These are phyloP conservation scores for Neoitamus cyanurus DNA, from an alignment of 2,888 invertebrate species.

Conservation along the genomic window DNA sequence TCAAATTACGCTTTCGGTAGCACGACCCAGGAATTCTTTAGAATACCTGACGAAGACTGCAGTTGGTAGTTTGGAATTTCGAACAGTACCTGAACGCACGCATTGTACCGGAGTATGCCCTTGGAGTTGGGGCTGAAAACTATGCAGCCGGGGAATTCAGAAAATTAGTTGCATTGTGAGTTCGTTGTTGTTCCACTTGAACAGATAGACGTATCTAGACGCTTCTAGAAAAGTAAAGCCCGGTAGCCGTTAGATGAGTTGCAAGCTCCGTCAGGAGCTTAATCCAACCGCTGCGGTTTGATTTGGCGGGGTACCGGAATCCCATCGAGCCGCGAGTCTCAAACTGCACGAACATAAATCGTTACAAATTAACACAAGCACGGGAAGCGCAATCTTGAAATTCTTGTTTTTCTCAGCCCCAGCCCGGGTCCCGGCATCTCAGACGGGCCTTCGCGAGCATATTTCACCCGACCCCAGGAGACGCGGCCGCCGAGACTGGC, in stretches of 20 bases:
- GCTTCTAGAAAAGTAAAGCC: background rate
- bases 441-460: constrained; percentile 1
- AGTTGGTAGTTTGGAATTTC: background rate
- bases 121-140: background rate
- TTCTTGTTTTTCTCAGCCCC: background rate
- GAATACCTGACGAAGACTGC: background rate
- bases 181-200: background rate
- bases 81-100: background rate
- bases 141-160: background rate
- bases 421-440: background rate
- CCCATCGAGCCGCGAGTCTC: background rate
- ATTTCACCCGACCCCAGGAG: constrained; percentile 26
- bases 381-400: background rate
- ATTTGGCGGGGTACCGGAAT: background rate
- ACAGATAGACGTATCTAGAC: background rate
- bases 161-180: background rate
- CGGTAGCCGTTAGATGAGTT: background rate
- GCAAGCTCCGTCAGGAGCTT: background rate
- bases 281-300: background rate
- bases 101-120: background rate
- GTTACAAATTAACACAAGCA: constrained; percentile 29
- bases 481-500: background rate
- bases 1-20: background rate
- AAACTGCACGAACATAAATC: constrained; percentile 23
- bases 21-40: background rate